Conservation (phyloP, 2,888 invertebrate genomes). For the Melieria crassipennis region DNA sequence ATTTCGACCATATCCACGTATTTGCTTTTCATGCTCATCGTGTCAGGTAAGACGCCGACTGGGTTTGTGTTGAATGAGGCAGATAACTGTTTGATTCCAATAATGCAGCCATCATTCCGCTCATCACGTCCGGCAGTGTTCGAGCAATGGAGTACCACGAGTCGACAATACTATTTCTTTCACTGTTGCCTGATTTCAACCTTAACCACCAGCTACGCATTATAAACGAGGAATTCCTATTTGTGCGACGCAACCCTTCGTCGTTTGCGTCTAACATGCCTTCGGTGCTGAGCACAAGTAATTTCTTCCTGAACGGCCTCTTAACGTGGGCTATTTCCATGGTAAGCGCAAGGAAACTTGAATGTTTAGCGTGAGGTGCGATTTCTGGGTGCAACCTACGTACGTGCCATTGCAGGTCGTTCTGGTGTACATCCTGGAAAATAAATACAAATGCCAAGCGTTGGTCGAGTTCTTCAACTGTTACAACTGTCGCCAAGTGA, state of each 20-base stretch:
- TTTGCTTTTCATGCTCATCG: constrained; percentile 60
- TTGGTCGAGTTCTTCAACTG: constrained; percentile 41
- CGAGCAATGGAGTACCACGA: constrained; percentile 55
- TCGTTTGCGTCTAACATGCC: not conserved
- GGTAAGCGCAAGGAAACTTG: constrained; percentile 34
- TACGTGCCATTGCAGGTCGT: constrained; percentile 43
- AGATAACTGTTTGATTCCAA: not conserved
- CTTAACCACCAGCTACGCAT: constrained; percentile 62
- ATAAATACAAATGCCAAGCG: constrained; percentile 47
- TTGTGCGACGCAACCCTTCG: constrained; percentile 46
- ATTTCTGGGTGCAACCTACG: no score
- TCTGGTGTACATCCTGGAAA: constrained; percentile 53
- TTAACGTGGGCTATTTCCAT: constrained; percentile 32
- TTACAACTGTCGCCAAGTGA: constrained; percentile 39
- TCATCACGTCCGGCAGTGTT: constrained; percentile 57
- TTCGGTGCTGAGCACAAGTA: constrained; percentile 21
- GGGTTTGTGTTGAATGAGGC: not conserved
- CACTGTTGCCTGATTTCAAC: constrained; percentile 63
- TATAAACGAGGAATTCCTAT: constrained; percentile 60
- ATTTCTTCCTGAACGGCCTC: constrained; percentile 52
- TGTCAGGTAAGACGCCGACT: constrained; percentile 57
- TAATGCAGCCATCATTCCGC: constrained; percentile 54
- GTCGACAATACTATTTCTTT: constrained; percentile 52
- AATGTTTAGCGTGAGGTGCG: not conserved
- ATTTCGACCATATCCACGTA: constrained; percentile 62